Conservation (phyloP, 2,888 invertebrate species). For the Parascotia fuliginaria region DNA sequence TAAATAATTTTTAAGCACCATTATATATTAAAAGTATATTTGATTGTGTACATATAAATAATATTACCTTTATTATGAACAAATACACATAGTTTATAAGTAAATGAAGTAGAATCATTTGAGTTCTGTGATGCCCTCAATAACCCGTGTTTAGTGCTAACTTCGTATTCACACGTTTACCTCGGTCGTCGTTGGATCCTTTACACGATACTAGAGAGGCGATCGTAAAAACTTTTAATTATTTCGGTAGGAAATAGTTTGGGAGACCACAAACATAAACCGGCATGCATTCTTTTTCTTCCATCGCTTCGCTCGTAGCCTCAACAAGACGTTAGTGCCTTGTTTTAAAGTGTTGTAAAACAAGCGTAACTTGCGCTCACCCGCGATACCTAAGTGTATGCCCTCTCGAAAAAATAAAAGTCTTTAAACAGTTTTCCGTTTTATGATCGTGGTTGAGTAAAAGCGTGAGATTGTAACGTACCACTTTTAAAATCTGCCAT, state of each 20-base stretch:
- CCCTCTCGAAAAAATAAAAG: conserved; percentile 66
- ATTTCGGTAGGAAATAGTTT: conserved; percentile 72
- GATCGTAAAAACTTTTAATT: conserved; percentile 84
- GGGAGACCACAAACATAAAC: conserved; percentile 77
- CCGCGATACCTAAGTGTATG: conserved; percentile 51
- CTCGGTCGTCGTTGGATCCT: conserved; percentile 58
- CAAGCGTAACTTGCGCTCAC: conserved; percentile 66
- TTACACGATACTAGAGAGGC: conserved; percentile 65
- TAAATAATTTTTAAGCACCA: no score
- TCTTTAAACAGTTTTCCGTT: conserved; percentile 47
- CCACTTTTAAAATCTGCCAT: neutral
- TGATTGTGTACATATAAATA: no score
- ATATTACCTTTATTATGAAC: no score
- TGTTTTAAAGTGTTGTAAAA: conserved; percentile 84
- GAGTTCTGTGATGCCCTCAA: conserved; percentile 47
- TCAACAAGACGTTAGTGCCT: conserved; percentile 74
- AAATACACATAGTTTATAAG: conserved; percentile 25
- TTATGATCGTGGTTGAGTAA: conserved; percentile 44
- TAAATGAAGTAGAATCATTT: conserved; percentile 39
- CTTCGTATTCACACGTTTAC: conserved; percentile 57
- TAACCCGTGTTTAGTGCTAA: conserved; percentile 50
- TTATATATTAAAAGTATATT: no score
- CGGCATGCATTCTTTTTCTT: conserved; percentile 73
- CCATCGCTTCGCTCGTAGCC: conserved; percentile 52
- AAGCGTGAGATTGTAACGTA: conserved; percentile 19